Base-by-base conservation (phyloP, 2,113 vertebrate genomes). In the Mustela lutreola region DNA sequence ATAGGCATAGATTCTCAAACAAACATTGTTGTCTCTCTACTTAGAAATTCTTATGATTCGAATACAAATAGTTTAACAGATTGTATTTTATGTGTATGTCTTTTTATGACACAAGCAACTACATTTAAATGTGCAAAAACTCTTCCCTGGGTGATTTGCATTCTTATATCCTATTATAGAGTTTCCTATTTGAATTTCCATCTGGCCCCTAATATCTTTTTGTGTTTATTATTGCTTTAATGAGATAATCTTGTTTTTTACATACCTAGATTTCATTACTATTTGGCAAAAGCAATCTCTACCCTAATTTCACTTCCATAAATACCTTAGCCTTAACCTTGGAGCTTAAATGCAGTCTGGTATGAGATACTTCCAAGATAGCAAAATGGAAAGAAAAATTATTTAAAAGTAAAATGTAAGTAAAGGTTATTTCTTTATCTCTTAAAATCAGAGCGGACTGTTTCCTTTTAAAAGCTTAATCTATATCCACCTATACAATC, bases 31-130 rank as follows among this genome's bases (percentile, higher is more conserved):
- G 85, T 96, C 50, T 87, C 90, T 97, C 93, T 98, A 97, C 89
- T 98, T 98, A 97, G 96, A 98, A 98, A 98, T 97, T 94, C 58
- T 94, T 98, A 94, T 96, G 92, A 97, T 98, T 98, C 97, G 95
- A 97, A 97, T 92, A 98, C 87, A 98, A 98, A 98, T 96, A 98
- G 89, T 95, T 98, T 84, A 99, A 98, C 99, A 99, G 98, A 98
- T 98, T 99, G 98, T 98, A 98, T 98, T 98, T 98, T 98, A 98
- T 98, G 97, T 98, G 89, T 98, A 95, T 98, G 95, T 98, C 95
- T 97, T 98, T 98, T 98, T 97, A 99, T 96, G 98, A 98, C 89
- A 98, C 76, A 96, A 98, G 97, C 97, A 98, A 98, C 97, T 97
- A 98, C 97, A 98, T 97, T 98, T 96, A 97, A 99, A 98, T 93